These are phyloP conservation scores for Phaetusa simplex DNA, from an alignment of 2,113 vertebrate species.

Conservation along the genomic window DNA sequence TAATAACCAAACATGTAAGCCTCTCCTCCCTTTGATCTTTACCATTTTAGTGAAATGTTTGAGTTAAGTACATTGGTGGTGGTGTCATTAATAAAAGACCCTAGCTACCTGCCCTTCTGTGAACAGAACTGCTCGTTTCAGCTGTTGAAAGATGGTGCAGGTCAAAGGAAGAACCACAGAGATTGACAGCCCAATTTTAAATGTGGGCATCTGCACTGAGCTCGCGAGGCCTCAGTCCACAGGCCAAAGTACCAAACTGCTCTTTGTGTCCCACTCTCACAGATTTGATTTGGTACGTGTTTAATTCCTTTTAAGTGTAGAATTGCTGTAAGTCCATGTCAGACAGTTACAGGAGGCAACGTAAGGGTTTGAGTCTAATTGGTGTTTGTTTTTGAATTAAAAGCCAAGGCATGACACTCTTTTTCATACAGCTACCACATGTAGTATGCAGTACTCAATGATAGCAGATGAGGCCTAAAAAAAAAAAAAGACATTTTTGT, in stretches of 20 bases:
- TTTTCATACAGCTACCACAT: not conserved
- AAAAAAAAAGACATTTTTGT: slow-evolving; percentile 23
- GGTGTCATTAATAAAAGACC: not conserved
- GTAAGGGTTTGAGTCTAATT: not conserved
- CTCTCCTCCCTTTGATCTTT: not conserved
- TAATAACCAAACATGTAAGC: not conserved
- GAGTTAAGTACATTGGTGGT: not conserved
- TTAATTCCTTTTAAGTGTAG: not conserved
- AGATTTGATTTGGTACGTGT: not conserved
- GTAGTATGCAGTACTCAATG: not conserved
- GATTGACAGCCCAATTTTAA: not conserved
- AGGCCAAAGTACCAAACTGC: not conserved
- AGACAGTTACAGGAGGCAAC: not conserved
- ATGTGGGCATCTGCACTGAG: not conserved
- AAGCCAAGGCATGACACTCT: not conserved
- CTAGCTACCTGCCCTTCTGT: not conserved
- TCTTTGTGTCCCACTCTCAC: not conserved
- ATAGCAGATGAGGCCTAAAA: not conserved
- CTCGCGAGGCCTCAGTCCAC: accelerated
- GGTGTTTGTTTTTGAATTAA: not conserved
- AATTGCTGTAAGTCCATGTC: not conserved
- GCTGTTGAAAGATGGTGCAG: not conserved
- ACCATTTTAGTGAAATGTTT: not conserved
- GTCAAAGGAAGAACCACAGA: not conserved
- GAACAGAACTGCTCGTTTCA: not conserved